Base-by-base conservation (phyloP, 2,797 vertebrate genomes). In the Sarcophilus harrisii region DNA sequence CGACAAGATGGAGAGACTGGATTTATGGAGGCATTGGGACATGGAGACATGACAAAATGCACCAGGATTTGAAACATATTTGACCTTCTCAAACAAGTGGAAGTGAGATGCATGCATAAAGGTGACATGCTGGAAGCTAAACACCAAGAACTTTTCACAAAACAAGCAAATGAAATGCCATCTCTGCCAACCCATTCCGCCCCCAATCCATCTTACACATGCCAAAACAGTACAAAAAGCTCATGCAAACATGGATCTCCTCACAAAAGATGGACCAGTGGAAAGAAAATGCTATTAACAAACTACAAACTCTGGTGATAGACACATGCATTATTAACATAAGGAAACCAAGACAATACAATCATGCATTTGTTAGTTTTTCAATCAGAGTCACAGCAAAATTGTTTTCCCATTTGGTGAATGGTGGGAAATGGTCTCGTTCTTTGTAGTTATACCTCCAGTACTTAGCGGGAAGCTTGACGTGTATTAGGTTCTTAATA, bases 1-100 rank as follows among this genome's bases (percentile, higher is more conserved):
- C 98, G 98, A 98, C 98, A 98, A 98, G 98, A 98, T 98, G 98
- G 97, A 98, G 98, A 98, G 98, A 99, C 98, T 97, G 98, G 97
- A 98, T 98, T 98, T 97, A 98, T 98, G 98, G 97, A 98, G 99
- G 98, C 98, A 98, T 98, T 98, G 98, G 98, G 96, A 98, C 97
- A 98, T 96, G 98, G 98, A 98, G 98, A 98, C 96, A 98, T 98
- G 98, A 99, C 98, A 99, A 98, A 97, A 98, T 94, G 98, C 98
- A 98, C 97, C 97, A 98, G 97, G 97, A 98, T 98, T 98, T 98
- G 97, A 98, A 98, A 98, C 96, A 98, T 97, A 98, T 97, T 98
- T 97, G 98, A 98, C 95, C 96, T 97, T 98, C 97, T 98, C 95
- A 98, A 95, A 95, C 97, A 95, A 96, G 96, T 97, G 96, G 95